Percentiles rank a stretch among this genome's conserved stretches.
Conservation (phyloP, 2,888 invertebrate species). For the Omphaloscelis lunosa region DNA sequence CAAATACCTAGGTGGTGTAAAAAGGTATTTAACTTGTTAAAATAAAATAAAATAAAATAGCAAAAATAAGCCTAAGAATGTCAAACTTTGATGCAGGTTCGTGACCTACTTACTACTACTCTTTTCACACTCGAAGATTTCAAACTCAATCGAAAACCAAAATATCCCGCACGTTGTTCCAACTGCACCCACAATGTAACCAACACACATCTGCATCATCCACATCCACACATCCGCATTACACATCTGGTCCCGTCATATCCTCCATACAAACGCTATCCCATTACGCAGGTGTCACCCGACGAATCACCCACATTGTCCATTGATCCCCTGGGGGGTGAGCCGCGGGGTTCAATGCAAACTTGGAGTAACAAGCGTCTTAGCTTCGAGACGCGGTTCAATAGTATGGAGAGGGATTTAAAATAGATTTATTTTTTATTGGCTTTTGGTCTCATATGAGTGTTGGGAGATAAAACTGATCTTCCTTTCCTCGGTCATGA, state of each 20-base stretch:
- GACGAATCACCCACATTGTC: slow-evolving; percentile 79
- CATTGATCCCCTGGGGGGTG: slow-evolving; percentile 72
- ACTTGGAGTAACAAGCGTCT: slow-evolving; percentile 86
- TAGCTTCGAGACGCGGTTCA: slow-evolving; percentile 61
- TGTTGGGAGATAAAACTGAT: neutral
- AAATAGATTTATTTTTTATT: neutral
- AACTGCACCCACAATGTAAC: neutral
- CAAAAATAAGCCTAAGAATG: neutral
- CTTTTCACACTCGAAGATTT: neutral
- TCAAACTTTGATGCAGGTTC: neutral
- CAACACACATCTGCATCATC: slow-evolving; percentile 15
- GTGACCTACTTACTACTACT: neutral
- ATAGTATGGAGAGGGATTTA: slow-evolving; percentile 62
- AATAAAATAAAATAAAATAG: neutral
- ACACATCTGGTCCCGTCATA: slow-evolving; percentile 56
- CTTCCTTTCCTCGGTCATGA: neutral
- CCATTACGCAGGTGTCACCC: slow-evolving; percentile 75
- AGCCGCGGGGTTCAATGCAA: slow-evolving; percentile 81
- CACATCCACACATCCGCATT: slow-evolving; percentile 6
- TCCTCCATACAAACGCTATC: slow-evolving; percentile 69
- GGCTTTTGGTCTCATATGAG: neutral
- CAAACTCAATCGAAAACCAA: neutral
- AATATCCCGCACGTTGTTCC: slow-evolving; percentile 13
- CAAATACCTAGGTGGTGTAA: neutral
- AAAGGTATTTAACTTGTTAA: neutral